Evolutionary conservation across 2,888 invertebrate species (phyloP), one percentile per base, ranked within the genome.

Genomic region (Drosophila glabriapex): DNA sequence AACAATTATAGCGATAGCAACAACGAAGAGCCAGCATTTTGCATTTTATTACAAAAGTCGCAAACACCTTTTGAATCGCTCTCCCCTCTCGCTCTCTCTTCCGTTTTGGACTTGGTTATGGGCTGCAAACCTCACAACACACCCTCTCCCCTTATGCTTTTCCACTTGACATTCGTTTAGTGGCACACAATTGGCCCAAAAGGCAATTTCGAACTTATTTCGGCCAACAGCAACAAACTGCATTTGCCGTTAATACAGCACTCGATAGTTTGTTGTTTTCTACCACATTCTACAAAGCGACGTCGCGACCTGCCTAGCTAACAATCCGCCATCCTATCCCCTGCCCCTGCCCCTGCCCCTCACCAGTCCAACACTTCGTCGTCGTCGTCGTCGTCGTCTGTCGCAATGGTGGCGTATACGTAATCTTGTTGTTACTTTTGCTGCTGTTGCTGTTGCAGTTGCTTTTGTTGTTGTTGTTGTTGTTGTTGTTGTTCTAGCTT

Each of bases 341-440:
- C 28, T 19, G 19, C 19, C 37, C 52, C 43, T 6, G 43, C 58
- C 25, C 39, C 31, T 35, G 43, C 63, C 43, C 55, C 60, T 33
- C 52, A n/a, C 25, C 31, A 53, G 33, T 28, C 66, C 63, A 59
- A 46, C 58, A 61, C 63, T 61, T 58, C 56, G 59, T 50, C 37
- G 39, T 43, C 41, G 19, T 64, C 39, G 19, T 65, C 58, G 61
- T 54, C 58, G 56, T 54, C 67, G 75, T 66, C 77, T 70, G 77
- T 76, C 74, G 84, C 80, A 84, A 76, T 66, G 73, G 77, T 85
- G 80, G 80, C 78, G 85, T 84, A 86, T 89, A 86, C 89, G 89
- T 87, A 87, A 87, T 86, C 68, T 78, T 73, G 78, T 81, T 81
- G 76, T 78, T 80, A 39, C 59, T 73, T 61, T n/a, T 54, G 22